Evolutionary conservation across 2,888 invertebrate species (phyloP), one percentile per base, ranked within the genome.

Genomic region (Alitta virens): DNA sequence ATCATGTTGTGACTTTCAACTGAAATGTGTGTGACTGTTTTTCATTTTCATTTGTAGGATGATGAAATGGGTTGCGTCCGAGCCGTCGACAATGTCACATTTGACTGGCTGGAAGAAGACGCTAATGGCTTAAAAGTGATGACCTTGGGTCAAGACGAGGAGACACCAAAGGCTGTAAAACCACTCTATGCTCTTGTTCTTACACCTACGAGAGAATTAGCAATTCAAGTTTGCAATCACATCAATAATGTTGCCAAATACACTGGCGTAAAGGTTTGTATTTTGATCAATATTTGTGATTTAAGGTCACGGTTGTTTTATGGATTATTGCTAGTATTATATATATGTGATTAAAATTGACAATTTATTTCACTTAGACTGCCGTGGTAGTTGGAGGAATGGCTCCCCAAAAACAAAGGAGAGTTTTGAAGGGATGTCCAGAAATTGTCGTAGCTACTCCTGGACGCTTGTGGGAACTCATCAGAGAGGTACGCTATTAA

Each of bases 381-480:
- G 91, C 91, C 0, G 89, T 91, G 0, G 86, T 99, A 71, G 91
- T 99, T 38, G 99, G 99, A 0, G 99, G 99, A 1, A 88, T 99
- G 87, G 90, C 97, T 0, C 85, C 89, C 0, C 93, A 94, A 60
- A 99, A 98, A 78, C 99, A 99, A 80, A 90, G 92, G 80, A 85
- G 99, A 63, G 83, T 98, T 57, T 85, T 98, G 18, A 87, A 87
- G 64, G 87, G 88, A 25, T 65, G 70, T 56, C 98, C 99, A 0
- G 94, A 99, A 82, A 89, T 99, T 66, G 90, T 99, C 0, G 93
- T 99, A 40, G 98, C 94, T 0, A 99, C 99, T 0, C 98, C 99
- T 0, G 99, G 99, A 0, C 85, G 99, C 14, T 85, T 99, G 27
- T 99, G 98, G 98, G 95, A 98, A 83, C 85, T 99, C 16, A 86